A percentile compares a stretch with the other conserved stretches of the same genome.
phyloP scores from a whole-genome alignment of 2,888 invertebrate species.

The Leucania comma region DNA sequence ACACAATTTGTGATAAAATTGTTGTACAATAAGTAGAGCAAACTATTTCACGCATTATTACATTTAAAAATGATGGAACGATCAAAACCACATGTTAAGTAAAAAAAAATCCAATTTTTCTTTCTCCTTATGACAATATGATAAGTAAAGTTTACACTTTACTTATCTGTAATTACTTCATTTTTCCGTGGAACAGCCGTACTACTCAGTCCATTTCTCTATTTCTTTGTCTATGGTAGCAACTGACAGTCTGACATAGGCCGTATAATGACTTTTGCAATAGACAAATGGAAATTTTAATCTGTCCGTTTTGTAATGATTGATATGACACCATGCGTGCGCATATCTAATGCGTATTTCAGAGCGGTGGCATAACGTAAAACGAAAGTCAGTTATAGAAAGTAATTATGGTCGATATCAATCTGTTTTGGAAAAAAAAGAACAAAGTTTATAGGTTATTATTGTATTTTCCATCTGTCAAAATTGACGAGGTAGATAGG shows the following conservation, averaged over 20 bases:
- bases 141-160: too few relatives aligned
- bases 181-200: too few relatives aligned
- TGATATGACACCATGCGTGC: conserved; percentile 4
- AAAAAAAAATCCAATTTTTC: too few relatives aligned
- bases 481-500: neutral
- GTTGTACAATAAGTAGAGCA: too few relatives aligned
- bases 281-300: conserved; percentile 8
- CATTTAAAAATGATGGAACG: too few relatives aligned
- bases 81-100: too few relatives aligned
- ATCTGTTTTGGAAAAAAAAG: neutral
- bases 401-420: conserved; percentile 2
- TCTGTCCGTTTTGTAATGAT: neutral
- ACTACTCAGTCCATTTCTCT: too few relatives aligned
- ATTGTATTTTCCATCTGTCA: neutral
- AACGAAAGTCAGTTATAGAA: conserved; percentile 16
- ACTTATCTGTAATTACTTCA: too few relatives aligned
- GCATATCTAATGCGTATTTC: neutral
- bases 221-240: neutral
- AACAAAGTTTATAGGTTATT: neutral
- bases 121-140: too few relatives aligned
- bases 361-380: neutral
- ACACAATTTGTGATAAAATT: too few relatives aligned
- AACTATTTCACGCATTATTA: too few relatives aligned
- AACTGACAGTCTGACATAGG: neutral
- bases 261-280: neutral